These are phyloP conservation scores for Dreissena rostriformis DNA, from an alignment of 1,140 invertebrate genomes.

Conservation along the genomic window DNA sequence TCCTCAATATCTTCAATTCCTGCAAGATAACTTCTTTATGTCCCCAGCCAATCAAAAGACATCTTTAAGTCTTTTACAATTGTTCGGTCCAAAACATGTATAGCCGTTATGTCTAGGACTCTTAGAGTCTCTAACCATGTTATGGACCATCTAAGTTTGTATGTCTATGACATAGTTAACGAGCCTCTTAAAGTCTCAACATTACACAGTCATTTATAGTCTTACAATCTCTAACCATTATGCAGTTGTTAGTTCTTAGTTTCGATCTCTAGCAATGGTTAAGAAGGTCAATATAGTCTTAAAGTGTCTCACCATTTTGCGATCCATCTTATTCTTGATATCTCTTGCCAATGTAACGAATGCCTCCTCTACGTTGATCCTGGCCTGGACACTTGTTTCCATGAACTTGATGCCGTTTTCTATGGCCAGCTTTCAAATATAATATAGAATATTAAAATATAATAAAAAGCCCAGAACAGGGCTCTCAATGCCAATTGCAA, in stretches of 20 bases:
- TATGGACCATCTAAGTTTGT: no score
- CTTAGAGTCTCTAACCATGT: no score
- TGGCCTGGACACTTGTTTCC: conserved; percentile 99
- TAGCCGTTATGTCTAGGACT: no score
- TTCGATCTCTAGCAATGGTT: no score
- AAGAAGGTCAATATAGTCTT: no score
- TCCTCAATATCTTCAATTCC: no score
- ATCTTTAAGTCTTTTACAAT: conserved; percentile 11
- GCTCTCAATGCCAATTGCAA: neutral
- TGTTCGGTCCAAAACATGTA: conserved; percentile 28
- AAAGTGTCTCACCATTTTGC: conserved; percentile 68
- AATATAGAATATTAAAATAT: neutral
- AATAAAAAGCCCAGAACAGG: neutral
- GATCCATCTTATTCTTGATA: conserved; percentile 84
- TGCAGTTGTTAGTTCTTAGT: no score
- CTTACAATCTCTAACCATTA: no score
- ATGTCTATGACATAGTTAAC: no score
- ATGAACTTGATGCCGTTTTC: conserved; percentile 99
- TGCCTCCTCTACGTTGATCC: conserved; percentile 98
- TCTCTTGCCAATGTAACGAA: conserved; percentile 94
- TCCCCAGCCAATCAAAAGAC: neutral
- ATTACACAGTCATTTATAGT: no score
- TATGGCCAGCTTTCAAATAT: conserved; percentile 91
- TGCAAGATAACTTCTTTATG: neutral
- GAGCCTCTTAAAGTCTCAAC: no score